Conservation (phyloP, 2,888 invertebrate species). For the Athalia circularis region DNA sequence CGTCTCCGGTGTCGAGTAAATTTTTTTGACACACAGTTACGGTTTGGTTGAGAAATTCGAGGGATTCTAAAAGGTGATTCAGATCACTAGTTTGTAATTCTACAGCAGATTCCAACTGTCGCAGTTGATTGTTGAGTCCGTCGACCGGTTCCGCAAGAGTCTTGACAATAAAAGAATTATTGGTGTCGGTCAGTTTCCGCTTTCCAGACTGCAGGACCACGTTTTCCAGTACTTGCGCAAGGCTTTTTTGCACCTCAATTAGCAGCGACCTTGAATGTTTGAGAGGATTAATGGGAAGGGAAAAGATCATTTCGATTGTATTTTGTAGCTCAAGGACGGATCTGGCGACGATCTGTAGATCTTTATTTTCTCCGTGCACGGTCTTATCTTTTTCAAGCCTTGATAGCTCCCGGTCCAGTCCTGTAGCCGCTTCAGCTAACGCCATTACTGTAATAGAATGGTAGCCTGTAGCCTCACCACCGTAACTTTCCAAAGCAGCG, state of each 20-base stretch:
- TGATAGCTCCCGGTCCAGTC: slow-evolving; percentile 56
- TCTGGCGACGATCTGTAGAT: slow-evolving; percentile 46
- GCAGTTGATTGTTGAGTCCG: slow-evolving; percentile 32
- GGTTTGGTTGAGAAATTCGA: slow-evolving; percentile 38
- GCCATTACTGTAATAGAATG: slow-evolving; percentile 61
- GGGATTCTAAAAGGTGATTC: slow-evolving; percentile 43
- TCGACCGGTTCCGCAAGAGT: slow-evolving; percentile 42
- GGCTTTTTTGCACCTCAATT: slow-evolving; percentile 49
- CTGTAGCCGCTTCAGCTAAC: slow-evolving; percentile 59
- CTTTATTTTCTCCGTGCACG: slow-evolving; percentile 51
- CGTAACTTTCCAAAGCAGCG: slow-evolving; percentile 65
- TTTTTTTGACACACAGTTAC: slow-evolving; percentile 43
- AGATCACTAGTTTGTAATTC: slow-evolving; percentile 45
- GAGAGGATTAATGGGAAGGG: slow-evolving; percentile 43
- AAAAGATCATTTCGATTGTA: slow-evolving; percentile 44
- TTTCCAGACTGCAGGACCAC: slow-evolving; percentile 44
- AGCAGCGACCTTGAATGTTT: slow-evolving; percentile 43
- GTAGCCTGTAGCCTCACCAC: slow-evolving; percentile 60
- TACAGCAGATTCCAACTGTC: slow-evolving; percentile 28
- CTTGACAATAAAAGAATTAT: slow-evolving; percentile 42
- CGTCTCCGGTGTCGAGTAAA: slow-evolving; percentile 44
- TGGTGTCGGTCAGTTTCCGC: slow-evolving; percentile 32
- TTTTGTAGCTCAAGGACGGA: slow-evolving; percentile 45
- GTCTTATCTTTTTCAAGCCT: slow-evolving; percentile 48
- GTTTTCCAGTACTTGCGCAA: slow-evolving; percentile 49